phyloP scores from a whole-genome alignment of 2,888 invertebrate genomes.

The Nowickia ferox region DNA sequence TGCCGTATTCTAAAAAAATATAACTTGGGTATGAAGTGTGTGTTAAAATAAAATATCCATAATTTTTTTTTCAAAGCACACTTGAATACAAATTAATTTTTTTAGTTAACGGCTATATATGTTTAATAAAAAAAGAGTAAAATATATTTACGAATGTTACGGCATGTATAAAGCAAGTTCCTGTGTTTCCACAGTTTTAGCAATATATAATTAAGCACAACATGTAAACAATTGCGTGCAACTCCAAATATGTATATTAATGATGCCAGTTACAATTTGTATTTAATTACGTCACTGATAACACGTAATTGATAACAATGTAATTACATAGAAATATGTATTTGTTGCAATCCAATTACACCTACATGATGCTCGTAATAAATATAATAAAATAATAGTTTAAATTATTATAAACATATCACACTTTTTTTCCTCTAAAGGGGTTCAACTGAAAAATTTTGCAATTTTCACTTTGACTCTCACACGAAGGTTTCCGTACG shows the following conservation, averaged over 20 bases:
- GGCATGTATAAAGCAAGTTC: background rate
- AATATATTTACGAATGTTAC: slow-evolving; percentile 31
- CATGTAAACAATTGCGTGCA: slow-evolving; percentile 2
- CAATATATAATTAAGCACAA: background rate
- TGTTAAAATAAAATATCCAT: too few species aligned
- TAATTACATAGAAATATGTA: background rate
- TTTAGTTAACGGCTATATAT: background rate
- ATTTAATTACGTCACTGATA: background rate
- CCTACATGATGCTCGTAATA: background rate
- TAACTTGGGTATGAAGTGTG: too few species aligned
- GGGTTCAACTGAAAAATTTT: too few species aligned
- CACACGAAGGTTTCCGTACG: too few species aligned
- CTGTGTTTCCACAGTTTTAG: background rate
- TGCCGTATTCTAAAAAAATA: background rate
- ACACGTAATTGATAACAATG: background rate
- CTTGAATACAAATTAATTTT: too few species aligned
- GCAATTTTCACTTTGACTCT: too few species aligned
- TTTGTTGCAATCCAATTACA: background rate
- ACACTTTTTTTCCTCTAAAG: too few species aligned
- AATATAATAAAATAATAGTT: background rate
- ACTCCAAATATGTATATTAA: background rate
- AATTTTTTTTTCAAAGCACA: too few species aligned
- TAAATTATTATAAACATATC: too few species aligned
- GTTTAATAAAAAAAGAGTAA: background rate
- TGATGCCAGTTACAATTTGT: background rate